Evolutionary conservation across 2,113 vertebrate species (phyloP), one percentile per base, ranked within the genome.

Genomic region (Parotia lawesii): DNA sequence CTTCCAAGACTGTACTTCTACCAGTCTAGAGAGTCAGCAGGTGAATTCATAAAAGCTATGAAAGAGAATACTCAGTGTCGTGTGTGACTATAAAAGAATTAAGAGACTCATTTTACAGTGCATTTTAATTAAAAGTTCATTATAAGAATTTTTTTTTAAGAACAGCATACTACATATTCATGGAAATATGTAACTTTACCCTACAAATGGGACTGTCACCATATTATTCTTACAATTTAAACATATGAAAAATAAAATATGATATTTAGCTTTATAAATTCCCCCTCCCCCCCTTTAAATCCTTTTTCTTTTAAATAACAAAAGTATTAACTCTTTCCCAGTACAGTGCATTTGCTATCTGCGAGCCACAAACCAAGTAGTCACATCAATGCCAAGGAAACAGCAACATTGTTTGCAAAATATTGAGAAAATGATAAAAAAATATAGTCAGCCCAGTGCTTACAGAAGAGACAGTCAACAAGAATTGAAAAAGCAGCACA

Each of bases 181-280:
- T 96, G 97, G 96, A 95, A 97, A 93, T 95, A 96, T 85, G 94
- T 96, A 75, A 90, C 79, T 94, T 92, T 88, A 94, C 95, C 96
- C 96, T 97, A 97, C 96, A 93, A 97, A 97, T 96, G 97, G 95
- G 95, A 97, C 94, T 64, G 87, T 96, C 97, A 97, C 97, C 90
- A 95, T 92, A 96, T 73, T 95, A 90, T 96, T 80, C 85, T 90
- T 85, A 91, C 94, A 96, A 93, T 97, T 97, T 72, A 90, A 95
- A 98, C 96, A 96, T 95, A 98, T 97, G 97, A 98, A 98, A 98
- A 98, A 98, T 98, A 98, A 98, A 98, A 97, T 97, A 97, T 97
- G 96, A 96, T 97, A 97, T 97, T 96, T 97, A 97, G 94, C 95
- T 97, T 97, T 97, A 97, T 95, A 98, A 98, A 98, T 95, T 70